Percentiles rank a stretch among this genome's conserved stretches.
These are phyloP conservation scores for Gallinago paraguaiae DNA, from an alignment of 2,113 vertebrate species.

Conservation along the genomic window DNA sequence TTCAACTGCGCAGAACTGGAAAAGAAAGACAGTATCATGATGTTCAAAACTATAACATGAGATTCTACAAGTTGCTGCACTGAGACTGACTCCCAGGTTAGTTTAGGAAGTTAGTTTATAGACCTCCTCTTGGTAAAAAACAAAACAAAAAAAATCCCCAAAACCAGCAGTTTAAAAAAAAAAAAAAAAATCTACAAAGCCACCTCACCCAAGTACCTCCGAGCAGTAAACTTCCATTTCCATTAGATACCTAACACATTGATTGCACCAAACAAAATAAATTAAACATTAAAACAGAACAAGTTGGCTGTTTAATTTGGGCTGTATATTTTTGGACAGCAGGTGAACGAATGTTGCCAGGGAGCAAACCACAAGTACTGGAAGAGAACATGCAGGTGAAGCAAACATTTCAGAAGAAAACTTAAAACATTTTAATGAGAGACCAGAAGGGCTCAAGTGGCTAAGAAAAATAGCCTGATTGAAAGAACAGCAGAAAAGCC, in stretches of 20 bases:
- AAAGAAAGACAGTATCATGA: background rate
- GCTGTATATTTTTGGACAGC: background rate
- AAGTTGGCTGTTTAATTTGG: background rate
- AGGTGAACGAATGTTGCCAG: background rate
- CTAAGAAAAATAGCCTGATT: background rate
- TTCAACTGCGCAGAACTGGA: background rate
- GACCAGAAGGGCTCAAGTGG: background rate
- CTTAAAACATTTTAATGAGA: background rate
- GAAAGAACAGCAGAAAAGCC: background rate
- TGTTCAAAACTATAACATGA: background rate
- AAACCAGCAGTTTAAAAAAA: background rate
- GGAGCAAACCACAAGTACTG: background rate
- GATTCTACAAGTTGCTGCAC: background rate
- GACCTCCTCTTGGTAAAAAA: background rate
- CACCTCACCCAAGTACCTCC: background rate
- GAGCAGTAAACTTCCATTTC: background rate
- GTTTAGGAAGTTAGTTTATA: background rate
- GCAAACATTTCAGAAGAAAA: background rate
- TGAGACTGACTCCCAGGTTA: background rate
- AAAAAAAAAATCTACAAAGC: background rate
- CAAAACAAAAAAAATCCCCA: background rate
- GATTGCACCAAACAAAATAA: background rate
- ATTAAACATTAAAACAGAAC: background rate
- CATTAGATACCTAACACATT: background rate
- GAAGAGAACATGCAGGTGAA: background rate